A percentile compares a stretch with the other conserved stretches of the same genome.
Evolutionary conservation across 2,113 vertebrate genomes (phyloP).

Genomic region (Formicarius rufipectus): DNA sequence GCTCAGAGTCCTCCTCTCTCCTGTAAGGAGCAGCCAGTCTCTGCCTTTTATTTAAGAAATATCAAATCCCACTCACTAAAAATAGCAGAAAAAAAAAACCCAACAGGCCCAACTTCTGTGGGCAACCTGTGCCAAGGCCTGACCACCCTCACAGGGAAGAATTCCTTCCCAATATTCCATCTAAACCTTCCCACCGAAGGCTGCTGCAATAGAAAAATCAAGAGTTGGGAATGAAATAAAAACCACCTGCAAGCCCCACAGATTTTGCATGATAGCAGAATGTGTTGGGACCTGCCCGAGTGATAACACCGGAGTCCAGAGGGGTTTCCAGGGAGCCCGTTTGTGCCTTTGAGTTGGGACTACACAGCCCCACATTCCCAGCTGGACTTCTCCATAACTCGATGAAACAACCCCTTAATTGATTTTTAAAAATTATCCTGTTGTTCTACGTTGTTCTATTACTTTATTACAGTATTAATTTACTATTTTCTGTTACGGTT

Average conservation of each 20-base stretch:
- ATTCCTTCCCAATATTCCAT: neutral
- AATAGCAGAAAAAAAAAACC: neutral
- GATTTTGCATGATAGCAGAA: rapidly evolving
- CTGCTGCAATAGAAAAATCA: rapidly evolving
- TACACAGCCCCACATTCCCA: neutral
- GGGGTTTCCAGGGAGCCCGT: neutral
- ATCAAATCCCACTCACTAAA: neutral
- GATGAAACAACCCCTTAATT: rapidly evolving
- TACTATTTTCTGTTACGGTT: rapidly evolving
- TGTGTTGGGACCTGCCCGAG: rapidly evolving
- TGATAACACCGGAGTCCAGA: rapidly evolving
- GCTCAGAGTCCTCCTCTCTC: neutral
- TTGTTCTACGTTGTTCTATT: neutral
- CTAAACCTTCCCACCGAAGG: neutral
- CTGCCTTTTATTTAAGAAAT: neutral
- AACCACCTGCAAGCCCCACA: rapidly evolving
- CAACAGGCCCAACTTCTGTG: neutral
- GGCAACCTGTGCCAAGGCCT: neutral
- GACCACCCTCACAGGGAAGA: neutral
- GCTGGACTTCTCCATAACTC: neutral
- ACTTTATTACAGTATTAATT: rapidly evolving
- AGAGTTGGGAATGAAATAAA: neutral
- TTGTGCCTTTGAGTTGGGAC: neutral
- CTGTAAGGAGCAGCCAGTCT: neutral
- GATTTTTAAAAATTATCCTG: too few species aligned